Evolutionary conservation across 2,113 vertebrate genomes (phyloP).

Genomic region (Dendrocopos noguchii): DNA sequence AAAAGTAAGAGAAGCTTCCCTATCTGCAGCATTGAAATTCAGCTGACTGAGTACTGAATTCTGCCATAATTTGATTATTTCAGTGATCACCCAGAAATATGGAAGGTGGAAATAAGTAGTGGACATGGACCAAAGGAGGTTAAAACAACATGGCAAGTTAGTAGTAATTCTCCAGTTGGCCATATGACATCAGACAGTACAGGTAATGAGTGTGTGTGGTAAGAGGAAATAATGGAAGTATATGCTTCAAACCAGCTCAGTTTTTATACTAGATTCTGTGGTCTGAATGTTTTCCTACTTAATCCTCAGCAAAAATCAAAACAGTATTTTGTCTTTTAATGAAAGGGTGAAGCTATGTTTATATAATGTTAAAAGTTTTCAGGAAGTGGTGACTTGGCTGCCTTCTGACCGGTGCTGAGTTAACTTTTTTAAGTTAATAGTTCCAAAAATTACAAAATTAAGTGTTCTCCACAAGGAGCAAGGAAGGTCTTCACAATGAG

Average conservation of each 20-base stretch:
- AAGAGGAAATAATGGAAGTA: not conserved
- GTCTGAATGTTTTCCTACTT: not conserved
- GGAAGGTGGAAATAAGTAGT: conserved; percentile 88
- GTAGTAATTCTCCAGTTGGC: conserved; percentile 79
- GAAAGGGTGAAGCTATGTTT: not conserved
- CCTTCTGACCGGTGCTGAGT: not conserved
- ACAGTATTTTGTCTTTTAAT: not conserved
- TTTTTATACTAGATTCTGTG: not conserved
- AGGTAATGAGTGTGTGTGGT: conserved; percentile 68
- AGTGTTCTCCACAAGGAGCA: not conserved
- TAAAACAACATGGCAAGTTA: conserved; percentile 86
- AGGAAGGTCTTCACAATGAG: too few relatives aligned
- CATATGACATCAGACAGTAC: conserved; percentile 73
- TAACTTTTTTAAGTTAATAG: not conserved
- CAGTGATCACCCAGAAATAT: conserved; percentile 85
- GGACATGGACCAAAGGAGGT: conserved; percentile 84
- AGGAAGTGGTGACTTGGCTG: not conserved
- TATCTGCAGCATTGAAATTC: not conserved
- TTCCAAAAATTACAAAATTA: not conserved
- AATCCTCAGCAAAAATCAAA: not conserved
- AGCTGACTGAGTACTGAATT: not conserved
- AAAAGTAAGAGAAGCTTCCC: conserved; percentile 79
- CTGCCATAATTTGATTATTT: not conserved
- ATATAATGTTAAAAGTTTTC: not conserved
- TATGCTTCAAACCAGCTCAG: not conserved